Evolutionary conservation across 2,113 vertebrate species (phyloP).

Genomic region (Megatriorchis doriae): DNA sequence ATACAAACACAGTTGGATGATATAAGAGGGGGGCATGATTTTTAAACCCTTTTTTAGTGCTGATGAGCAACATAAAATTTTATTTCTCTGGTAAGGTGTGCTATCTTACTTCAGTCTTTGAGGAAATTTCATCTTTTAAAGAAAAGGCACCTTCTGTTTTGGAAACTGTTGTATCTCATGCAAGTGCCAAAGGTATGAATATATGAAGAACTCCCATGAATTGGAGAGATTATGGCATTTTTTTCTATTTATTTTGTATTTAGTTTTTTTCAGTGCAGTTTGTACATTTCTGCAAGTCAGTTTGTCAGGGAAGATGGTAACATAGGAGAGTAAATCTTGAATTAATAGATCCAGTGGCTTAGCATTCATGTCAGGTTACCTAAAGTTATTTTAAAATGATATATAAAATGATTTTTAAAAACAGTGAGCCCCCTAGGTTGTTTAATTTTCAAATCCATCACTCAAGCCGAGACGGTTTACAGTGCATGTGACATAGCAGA

Average conservation of each 20-base stretch:
- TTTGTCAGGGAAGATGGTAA: neutral
- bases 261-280: neutral
- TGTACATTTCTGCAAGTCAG: neutral
- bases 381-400: conserved; percentile 59
- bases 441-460: conserved; percentile 62
- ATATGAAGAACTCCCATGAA: neutral
- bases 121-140: neutral
- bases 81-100: neutral
- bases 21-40: neutral
- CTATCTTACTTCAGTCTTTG: neutral
- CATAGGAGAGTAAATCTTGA: neutral
- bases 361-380: neutral
- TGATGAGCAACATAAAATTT: neutral
- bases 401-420: conserved; percentile 52
- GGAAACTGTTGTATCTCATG: neutral
- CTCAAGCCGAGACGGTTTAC: conserved; percentile 35
- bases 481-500: conserved; percentile 27
- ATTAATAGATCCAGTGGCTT: conserved; percentile 33
- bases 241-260: neutral
- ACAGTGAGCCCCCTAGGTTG: conserved; percentile 39
- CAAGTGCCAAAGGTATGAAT: neutral
- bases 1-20: neutral
- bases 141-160: neutral
- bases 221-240: neutral
- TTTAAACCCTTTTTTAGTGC: neutral